Evolutionary conservation across 1,140 invertebrate genomes (phyloP), one percentile per base, ranked within the genome.

Genomic region (Megalopta genalis): DNA sequence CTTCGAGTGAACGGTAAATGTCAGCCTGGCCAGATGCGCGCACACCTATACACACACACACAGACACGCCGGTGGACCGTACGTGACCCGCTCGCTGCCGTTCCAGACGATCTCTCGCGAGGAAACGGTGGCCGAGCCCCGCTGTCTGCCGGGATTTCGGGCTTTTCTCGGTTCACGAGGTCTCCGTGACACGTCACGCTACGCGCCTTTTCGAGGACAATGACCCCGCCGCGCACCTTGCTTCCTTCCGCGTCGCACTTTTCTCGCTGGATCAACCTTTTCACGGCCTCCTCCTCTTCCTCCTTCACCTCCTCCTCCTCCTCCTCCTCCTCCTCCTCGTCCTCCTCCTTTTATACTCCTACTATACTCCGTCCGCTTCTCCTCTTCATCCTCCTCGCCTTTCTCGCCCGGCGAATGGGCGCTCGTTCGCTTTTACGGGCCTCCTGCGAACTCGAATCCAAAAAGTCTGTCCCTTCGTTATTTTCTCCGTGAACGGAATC

Each of bases 131-230:
- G 23, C 65, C 16, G 42, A 2, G 25, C 46, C 59, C n/a, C 60
- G 12, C 39, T 42, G 57, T 69, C 49, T 59, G 37, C 18, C 27
- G 54, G 46, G 59, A 65, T 69, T 66, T 52, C 69, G 52, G 8
- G 46, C 32, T 14, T 52, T 49, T 18, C 23, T 10, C 32, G 25
- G 63, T 23, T 32, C 27, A 46, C n/a, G 49, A 68, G 64, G 57
- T 73, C 21, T 52, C 60, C 49, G 63, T n/a, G 39, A 83, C 62
- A 78, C 60, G 73, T 39, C 64, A 79, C 76, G 81, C 83, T 81
- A 74, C 78, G 83, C 82, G 82, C 83, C 83, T 85, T 85, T 85
- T 86, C 54, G 77, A 77, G 80, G 77, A 86, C 85, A 81, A 84
- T 75, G 81, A 86, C 81, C 85, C 52, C 85, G 21, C 49, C 54